A percentile compares a stretch with the other conserved stretches of the same genome.
These are phyloP conservation scores for Molorchus minor DNA, from an alignment of 2,888 invertebrate species.

Conservation along the genomic window DNA sequence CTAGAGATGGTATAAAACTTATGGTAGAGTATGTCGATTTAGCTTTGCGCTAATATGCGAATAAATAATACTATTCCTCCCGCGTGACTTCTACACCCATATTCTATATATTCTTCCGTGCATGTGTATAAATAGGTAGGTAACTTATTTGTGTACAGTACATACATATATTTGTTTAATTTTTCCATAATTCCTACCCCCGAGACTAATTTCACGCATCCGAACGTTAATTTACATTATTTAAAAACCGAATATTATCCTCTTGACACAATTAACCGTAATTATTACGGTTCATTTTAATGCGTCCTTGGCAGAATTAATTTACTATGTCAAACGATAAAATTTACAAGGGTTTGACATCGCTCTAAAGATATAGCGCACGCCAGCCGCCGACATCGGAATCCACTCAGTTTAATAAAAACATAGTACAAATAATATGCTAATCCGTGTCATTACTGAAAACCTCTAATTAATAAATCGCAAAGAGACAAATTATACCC, in stretches of 20 bases:
- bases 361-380: slow-evolving; percentile 18
- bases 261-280: slow-evolving; percentile 13
- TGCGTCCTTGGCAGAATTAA: slow-evolving; percentile 18
- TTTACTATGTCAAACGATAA: slow-evolving; percentile 17
- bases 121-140: slow-evolving; percentile 12
- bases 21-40: no score
- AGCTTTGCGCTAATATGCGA: no score
- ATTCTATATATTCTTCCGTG: slow-evolving; percentile 5
- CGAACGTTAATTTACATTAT: slow-evolving; percentile 21
- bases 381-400: slow-evolving; percentile 24
- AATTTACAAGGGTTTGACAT: slow-evolving; percentile 24
- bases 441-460: slow-evolving; percentile 42
- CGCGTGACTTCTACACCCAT: background rate
- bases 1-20: no score
- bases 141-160: slow-evolving; percentile 10
- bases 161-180: slow-evolving; percentile 10
- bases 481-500: slow-evolving; percentile 56
- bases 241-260: slow-evolving; percentile 12
- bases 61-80: no score
- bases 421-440: slow-evolving; percentile 49
- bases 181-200: slow-evolving; percentile 7
- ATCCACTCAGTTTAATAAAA: slow-evolving; percentile 41
- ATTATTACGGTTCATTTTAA: slow-evolving; percentile 1
- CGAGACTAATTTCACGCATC: slow-evolving; percentile 13
- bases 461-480: slow-evolving; percentile 61